phyloP scores from a whole-genome alignment of 2,797 vertebrate genomes.

The Petrocephalus sullivani region DNA sequence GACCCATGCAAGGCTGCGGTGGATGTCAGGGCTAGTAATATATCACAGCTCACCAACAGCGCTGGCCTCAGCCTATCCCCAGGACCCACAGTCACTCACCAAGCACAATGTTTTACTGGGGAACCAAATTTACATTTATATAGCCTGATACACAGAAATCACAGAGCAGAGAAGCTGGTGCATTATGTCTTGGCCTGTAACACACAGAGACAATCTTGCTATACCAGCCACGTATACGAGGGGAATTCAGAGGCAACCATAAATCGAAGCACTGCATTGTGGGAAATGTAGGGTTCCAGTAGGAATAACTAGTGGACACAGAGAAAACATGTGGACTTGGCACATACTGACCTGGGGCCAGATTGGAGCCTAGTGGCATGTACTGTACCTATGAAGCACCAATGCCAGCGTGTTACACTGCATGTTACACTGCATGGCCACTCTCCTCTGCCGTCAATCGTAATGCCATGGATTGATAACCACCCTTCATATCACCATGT shows the following conservation, averaged over 20 bases:
- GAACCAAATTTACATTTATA: conserved; percentile 13
- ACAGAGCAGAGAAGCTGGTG: background rate
- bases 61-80: background rate
- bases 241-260: background rate
- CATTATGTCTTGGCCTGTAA: background rate
- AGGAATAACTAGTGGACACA: background rate
- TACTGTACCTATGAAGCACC: background rate
- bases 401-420: background rate
- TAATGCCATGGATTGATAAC: background rate
- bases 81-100: background rate
- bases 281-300: background rate
- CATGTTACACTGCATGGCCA: background rate
- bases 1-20: background rate
- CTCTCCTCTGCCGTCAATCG: background rate
- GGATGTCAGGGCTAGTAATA: background rate
- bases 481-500: background rate
- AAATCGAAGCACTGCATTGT: background rate
- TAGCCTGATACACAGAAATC: conserved; percentile 7
- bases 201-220: background rate
- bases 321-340: background rate
- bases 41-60: background rate
- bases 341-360: background rate
- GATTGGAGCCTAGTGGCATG: background rate
- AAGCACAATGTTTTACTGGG: conserved; percentile 1
- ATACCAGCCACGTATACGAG: background rate